These are phyloP conservation scores for Melipona bicolor DNA, from an alignment of 2,888 invertebrate genomes.

Conservation along the genomic window DNA sequence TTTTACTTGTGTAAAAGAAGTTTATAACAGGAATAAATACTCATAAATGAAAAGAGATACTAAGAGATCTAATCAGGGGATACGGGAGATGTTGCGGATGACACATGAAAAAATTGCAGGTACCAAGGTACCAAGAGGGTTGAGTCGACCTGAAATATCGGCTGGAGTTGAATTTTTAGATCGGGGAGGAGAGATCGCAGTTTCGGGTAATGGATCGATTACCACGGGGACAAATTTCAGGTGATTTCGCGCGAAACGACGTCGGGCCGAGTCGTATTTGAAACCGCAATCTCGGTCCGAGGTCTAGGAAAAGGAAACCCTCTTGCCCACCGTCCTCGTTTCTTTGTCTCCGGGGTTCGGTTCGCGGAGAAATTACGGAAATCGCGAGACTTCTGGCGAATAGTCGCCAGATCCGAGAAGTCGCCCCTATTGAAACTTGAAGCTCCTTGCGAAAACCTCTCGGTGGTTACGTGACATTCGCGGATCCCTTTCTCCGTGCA, in stretches of 20 bases:
- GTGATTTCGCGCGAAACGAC: background rate
- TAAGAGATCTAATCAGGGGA: too few relatives aligned
- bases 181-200: background rate
- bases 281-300: constrained; percentile 10
- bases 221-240: background rate
- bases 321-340: constrained; percentile 13
- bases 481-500: background rate
- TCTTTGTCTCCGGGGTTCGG: constrained; percentile 20
- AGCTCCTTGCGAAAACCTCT: constrained; percentile 16
- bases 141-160: too few relatives aligned
- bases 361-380: constrained; percentile 38
- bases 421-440: background rate
- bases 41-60: too few relatives aligned
- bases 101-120: too few relatives aligned
- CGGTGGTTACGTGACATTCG: constrained; percentile 7
- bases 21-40: too few relatives aligned
- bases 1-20: too few relatives aligned
- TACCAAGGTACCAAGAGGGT: too few relatives aligned
- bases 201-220: background rate
- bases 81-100: too few relatives aligned
- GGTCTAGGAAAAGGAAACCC: constrained; percentile 10
- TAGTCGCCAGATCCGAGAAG: constrained; percentile 2
- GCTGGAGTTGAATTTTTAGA: background rate
- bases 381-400: constrained; percentile 19
- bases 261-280: background rate